Conservation (phyloP, 2,888 invertebrate species). For the Archips crataeganus region DNA sequence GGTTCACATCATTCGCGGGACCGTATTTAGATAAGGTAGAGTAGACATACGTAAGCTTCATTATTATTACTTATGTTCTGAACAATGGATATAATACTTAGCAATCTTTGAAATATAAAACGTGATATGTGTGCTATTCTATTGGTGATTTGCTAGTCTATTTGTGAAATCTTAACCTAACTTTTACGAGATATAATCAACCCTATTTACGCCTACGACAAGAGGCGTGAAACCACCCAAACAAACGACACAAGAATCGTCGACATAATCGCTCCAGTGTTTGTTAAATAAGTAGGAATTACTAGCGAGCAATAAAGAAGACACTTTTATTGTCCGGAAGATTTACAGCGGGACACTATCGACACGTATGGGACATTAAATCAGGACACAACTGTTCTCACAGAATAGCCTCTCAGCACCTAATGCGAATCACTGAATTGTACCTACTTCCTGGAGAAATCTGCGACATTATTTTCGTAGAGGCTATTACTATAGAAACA, state of each 20-base stretch:
- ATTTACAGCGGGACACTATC: conserved; percentile 64
- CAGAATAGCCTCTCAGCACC: conserved; percentile 33
- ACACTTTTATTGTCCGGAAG: conserved; percentile 61
- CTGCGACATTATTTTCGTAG: background rate
- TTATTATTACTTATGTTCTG: background rate
- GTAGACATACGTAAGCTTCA: background rate
- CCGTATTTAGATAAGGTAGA: background rate
- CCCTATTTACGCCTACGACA: conserved; percentile 8
- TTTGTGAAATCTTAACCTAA: background rate
- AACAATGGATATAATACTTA: background rate
- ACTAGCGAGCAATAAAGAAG: conserved; percentile 59
- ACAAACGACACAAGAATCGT: conserved; percentile 28
- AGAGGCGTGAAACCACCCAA: conserved; percentile 10
- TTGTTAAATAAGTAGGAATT: conserved; percentile 54
- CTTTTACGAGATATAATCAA: conserved; percentile 6
- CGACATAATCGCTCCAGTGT: conserved; percentile 51
- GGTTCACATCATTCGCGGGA: conserved; percentile 8
- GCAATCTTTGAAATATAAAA: background rate
- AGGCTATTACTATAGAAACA: background rate
- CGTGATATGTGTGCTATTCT: background rate
- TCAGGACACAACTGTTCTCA: conserved; percentile 59
- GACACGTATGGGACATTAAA: conserved; percentile 66
- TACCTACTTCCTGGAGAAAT: background rate
- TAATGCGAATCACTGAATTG: conserved; percentile 25
- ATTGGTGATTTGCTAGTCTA: background rate